These are phyloP conservation scores for Anaspis maculata DNA, from an alignment of 2,888 invertebrate genomes.

Conservation along the genomic window DNA sequence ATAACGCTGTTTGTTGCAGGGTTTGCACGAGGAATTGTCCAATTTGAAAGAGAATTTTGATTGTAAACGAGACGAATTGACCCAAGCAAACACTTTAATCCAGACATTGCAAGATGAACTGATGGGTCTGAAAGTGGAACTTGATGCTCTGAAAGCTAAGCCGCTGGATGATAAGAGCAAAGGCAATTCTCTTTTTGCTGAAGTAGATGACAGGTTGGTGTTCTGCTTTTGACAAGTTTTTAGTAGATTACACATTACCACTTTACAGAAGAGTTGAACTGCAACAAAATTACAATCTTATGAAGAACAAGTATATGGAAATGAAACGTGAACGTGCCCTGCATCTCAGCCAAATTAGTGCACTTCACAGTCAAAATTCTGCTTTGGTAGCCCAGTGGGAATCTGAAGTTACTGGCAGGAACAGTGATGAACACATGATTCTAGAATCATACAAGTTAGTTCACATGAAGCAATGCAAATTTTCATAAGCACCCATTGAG, in stretches of 20 bases:
- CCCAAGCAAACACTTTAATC: slow-evolving; percentile 22
- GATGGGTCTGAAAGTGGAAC: slow-evolving; percentile 23
- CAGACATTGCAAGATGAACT: slow-evolving; percentile 30
- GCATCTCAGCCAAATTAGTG: too few relatives aligned
- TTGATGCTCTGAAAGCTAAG: slow-evolving; percentile 26
- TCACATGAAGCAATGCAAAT: too few relatives aligned
- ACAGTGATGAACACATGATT: too few relatives aligned
- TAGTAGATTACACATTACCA: not conserved
- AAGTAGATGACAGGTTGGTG: slow-evolving; percentile 37
- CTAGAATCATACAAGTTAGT: too few relatives aligned
- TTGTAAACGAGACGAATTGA: slow-evolving; percentile 25
- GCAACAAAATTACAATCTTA: slow-evolving; percentile 26
- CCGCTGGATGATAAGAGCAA: slow-evolving; percentile 27
- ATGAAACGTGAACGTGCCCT: slow-evolving; percentile 28
- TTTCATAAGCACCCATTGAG: too few relatives aligned
- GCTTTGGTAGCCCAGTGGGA: too few relatives aligned
- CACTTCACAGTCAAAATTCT: too few relatives aligned
- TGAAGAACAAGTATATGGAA: slow-evolving; percentile 26
- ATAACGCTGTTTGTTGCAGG: too few relatives aligned
- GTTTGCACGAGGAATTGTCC: slow-evolving; percentile 13
- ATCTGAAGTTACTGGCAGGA: too few relatives aligned
- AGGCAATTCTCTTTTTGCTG: slow-evolving; percentile 38
- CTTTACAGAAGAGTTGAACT: slow-evolving; percentile 27
- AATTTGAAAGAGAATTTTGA: slow-evolving; percentile 20
- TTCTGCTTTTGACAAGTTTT: slow-evolving; percentile 7